Evolutionary conservation across 2,113 vertebrate genomes (phyloP), one percentile per base, ranked within the genome.

Genomic region (Orthonyx spaldingii): DNA sequence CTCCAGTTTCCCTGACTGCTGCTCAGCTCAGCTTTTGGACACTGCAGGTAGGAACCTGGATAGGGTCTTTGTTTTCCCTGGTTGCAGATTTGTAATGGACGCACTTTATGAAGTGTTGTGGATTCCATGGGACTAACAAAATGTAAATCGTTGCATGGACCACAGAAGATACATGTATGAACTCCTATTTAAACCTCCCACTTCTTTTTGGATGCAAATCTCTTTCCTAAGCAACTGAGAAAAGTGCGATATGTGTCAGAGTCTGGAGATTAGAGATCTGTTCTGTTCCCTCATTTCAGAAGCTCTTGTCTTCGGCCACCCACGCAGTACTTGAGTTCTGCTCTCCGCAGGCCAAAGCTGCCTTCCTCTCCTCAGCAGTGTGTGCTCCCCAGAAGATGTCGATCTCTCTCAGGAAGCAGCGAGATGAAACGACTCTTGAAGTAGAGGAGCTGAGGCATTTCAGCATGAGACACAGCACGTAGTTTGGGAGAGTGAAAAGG

Each of bases 241-340:
- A 70, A 96, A 97, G 95, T 86, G 93, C 33, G 95, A 94, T 95
- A 91, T 92, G 94, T 97, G 96, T 96, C 97, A 96, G 95, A 96
- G 95, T 96, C 95, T 97, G 89, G 95, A 97, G 95, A 95, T 96
- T 97, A 97, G 95, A 97, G 95, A 94, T 96, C 94, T 96, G 93
- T 97, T 97, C 96, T 94, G 88, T 96, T 97, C 96, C 91, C 72
- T 93, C 85, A 1, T 96, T 94, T 95, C 95, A 97, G 97, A 93
- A 97, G 90, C 94, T 96, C 95, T 96, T 94, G 95, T 95, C 97
- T 97, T 96, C 3, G 63, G 76, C 95, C 95, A 91, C 97, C 95
- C 95, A 97, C 97, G 11, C 97, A 90, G 94, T 90, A 95, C 96
- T 97, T 64, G 78, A 97, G 95, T 93, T 95, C 93, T 95, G 90